A percentile compares a stretch with the other conserved stretches of the same genome.
Evolutionary conservation across 2,797 vertebrate species (phyloP).

Genomic region (Parauchenoglanis ngamensis): DNA sequence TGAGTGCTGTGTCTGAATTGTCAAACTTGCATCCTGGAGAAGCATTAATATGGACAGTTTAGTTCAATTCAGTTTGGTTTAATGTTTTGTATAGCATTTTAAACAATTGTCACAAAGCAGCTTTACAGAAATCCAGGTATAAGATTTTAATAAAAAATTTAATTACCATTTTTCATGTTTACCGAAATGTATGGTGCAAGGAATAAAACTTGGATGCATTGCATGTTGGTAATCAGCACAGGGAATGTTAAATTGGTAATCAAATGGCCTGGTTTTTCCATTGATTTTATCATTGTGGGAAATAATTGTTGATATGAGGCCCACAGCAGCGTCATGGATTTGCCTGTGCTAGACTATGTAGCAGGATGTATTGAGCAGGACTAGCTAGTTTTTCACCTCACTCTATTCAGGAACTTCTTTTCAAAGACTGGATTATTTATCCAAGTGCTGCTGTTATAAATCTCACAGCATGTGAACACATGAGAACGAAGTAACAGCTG

Average conservation of each 20-base stretch:
- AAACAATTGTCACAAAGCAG: not conserved
- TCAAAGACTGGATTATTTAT: conserved; percentile 4
- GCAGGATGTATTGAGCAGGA: not conserved
- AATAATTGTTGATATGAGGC: not conserved
- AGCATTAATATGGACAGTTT: not conserved
- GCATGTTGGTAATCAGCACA: not conserved
- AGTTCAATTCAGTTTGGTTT: not conserved
- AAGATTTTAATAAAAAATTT: not conserved
- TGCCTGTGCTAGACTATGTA: not conserved
- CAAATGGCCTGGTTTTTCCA: not conserved
- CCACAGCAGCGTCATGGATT: not conserved
- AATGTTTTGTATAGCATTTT: not conserved
- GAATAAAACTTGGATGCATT: not conserved
- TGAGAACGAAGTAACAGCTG: not conserved
- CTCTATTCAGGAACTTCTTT: not conserved
- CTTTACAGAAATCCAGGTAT: not conserved
- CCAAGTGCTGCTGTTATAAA: not conserved
- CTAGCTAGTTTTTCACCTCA: not conserved
- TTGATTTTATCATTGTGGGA: not conserved
- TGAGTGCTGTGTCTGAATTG: not conserved
- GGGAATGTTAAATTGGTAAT: not conserved
- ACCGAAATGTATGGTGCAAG: not conserved
- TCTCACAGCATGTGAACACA: not conserved
- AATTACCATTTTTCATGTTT: not conserved
- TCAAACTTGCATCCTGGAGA: not conserved